These are phyloP conservation scores for Torymus aiolomorphi DNA, from an alignment of 2,888 invertebrate genomes.

Conservation along the genomic window DNA sequence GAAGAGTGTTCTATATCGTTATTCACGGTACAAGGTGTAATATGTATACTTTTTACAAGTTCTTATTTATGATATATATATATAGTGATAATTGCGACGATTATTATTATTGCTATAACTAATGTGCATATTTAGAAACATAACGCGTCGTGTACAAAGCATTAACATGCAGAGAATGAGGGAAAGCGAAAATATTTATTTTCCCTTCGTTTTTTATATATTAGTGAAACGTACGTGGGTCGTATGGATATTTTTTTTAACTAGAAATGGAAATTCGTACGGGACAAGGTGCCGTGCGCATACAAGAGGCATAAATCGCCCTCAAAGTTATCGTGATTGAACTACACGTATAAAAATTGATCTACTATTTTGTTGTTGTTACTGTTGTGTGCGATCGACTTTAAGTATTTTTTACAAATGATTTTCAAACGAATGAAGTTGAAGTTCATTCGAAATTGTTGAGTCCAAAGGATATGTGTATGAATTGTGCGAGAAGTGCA, in stretches of 20 bases:
- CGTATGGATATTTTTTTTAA: conserved; percentile 34
- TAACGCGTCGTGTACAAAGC: conserved; percentile 67
- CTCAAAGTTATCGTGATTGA: conserved; percentile 37
- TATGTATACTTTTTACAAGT: conserved; percentile 71
- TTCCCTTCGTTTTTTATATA: conserved; percentile 32
- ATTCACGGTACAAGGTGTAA: conserved; percentile 65
- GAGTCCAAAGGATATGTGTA: conserved; percentile 21
- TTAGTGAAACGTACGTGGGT: conserved; percentile 29
- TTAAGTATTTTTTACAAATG: conserved; percentile 45
- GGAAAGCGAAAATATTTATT: conserved; percentile 14
- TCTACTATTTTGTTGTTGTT: conserved; percentile 61
- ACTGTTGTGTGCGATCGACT: conserved; percentile 48
- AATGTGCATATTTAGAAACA: conserved; percentile 61
- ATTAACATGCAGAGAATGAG: conserved; percentile 22
- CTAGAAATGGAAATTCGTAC: conserved; percentile 1
- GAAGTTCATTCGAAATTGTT: conserved; percentile 27
- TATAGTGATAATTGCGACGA: conserved; percentile 47
- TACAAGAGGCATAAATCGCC: conserved; percentile 42
- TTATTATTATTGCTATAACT: conserved; percentile 60
- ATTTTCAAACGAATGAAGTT: conserved; percentile 40
- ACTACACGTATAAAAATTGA: conserved; percentile 21
- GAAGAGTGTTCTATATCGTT: conserved; percentile 41
- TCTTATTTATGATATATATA: conserved; percentile 73
- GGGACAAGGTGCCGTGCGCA: conserved; percentile 39
- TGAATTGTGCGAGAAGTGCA: conserved; percentile 5